These are phyloP conservation scores for Geococcyx californianus DNA, from an alignment of 2,113 vertebrate species.

Conservation along the genomic window DNA sequence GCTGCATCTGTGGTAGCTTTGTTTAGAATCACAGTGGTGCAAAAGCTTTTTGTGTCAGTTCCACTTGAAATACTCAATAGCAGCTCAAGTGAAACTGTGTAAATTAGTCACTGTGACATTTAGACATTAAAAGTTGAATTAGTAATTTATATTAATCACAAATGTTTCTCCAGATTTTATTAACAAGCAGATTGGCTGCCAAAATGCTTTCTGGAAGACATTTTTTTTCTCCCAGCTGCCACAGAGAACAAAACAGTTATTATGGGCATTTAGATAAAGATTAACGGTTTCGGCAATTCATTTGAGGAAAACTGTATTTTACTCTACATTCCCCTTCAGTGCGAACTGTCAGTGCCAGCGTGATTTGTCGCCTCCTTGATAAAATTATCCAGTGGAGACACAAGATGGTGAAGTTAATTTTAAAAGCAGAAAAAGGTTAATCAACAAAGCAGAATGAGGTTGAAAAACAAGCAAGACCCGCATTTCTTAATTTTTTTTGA, in stretches of 20 bases:
- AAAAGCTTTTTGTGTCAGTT: not conserved
- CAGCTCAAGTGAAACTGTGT: slow-evolving; percentile 61
- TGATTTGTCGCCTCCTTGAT: slow-evolving; percentile 81
- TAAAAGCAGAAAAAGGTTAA: slow-evolving; percentile 75
- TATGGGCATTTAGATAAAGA: slow-evolving; percentile 84
- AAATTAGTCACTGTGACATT: slow-evolving; percentile 75
- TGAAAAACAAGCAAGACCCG: slow-evolving; percentile 63
- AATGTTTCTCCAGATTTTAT: slow-evolving; percentile 78
- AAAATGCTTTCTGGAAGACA: slow-evolving; percentile 75
- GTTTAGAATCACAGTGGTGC: not conserved
- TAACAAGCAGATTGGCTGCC: slow-evolving; percentile 75
- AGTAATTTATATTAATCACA: slow-evolving; percentile 80
- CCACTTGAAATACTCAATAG: slow-evolving; percentile 54
- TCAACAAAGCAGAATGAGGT: slow-evolving; percentile 68
- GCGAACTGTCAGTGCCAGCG: slow-evolving; percentile 31
- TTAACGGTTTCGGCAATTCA: slow-evolving; percentile 81
- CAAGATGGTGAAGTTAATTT: slow-evolving; percentile 73
- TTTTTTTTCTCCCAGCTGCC: slow-evolving; percentile 65
- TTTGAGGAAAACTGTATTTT: slow-evolving; percentile 75
- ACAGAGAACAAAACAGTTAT: slow-evolving; percentile 72
- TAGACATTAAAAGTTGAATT: slow-evolving; percentile 75
- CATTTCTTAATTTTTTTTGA: slow-evolving; percentile 71
- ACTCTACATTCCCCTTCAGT: slow-evolving; percentile 75
- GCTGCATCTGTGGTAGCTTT: not conserved
- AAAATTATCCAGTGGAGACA: slow-evolving; percentile 78